phyloP scores from a whole-genome alignment of 1,140 invertebrate species.

The Apocrypta bakeri region DNA sequence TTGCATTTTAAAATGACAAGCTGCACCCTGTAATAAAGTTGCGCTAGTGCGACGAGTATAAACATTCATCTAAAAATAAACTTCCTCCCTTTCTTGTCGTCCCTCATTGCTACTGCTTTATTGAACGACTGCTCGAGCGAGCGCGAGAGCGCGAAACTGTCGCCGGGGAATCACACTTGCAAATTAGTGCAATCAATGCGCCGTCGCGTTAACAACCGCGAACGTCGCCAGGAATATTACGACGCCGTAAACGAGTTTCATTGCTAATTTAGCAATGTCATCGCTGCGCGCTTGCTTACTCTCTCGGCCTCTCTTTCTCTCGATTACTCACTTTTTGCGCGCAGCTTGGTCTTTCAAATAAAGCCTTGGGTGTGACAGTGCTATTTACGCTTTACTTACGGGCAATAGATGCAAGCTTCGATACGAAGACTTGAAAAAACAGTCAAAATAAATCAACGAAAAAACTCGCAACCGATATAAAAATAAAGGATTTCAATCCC shows the following conservation, averaged over 20 bases:
- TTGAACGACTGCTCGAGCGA: background rate
- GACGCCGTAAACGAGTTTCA: conserved; percentile 50
- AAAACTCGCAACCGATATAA: too few relatives aligned
- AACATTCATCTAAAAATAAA: conserved; percentile 44
- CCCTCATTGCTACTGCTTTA: background rate
- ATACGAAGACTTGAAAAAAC: too few relatives aligned
- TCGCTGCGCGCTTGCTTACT: conserved; percentile 51
- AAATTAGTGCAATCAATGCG: conserved; percentile 49
- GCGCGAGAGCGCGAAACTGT: background rate
- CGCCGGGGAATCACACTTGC: conserved; percentile 38
- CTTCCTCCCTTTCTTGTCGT: background rate
- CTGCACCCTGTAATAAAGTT: background rate
- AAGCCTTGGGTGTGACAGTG: too few relatives aligned
- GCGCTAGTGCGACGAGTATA: conserved; percentile 17
- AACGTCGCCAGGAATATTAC: conserved; percentile 42
- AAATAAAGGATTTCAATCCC: too few relatives aligned
- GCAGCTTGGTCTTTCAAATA: too few relatives aligned
- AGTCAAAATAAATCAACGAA: too few relatives aligned
- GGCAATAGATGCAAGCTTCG: conserved; percentile 26
- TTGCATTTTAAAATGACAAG: conserved; percentile 28
- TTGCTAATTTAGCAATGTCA: conserved; percentile 60
- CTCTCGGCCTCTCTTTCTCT: conserved; percentile 9
- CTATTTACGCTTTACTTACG: too few relatives aligned
- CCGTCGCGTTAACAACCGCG: conserved; percentile 37
- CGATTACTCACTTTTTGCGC: background rate